Evolutionary conservation across 30 jellyfish, hydroid and myxozoan genomes (phyloP), one percentile per base, ranked within the genome.

Genomic region (Pelagia noctiluca): DNA sequence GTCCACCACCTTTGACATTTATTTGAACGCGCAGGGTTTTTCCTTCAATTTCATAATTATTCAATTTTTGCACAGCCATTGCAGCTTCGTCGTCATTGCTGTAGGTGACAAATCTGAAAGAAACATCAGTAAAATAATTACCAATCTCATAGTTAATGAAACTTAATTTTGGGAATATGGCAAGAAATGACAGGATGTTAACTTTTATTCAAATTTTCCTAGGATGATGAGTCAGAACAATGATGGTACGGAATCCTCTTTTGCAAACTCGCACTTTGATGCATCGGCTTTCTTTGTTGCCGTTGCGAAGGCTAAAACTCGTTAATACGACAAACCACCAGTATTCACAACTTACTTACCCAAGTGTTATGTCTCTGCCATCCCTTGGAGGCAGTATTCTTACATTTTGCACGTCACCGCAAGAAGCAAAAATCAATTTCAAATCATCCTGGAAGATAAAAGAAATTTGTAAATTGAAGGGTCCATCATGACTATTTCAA

Each of bases 321-420:
- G 18, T 13, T 19, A 0, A n/a, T 18, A 3, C 36, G 16, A 23
- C n/a, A 26, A 24, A 2, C 33, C 19, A 29, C 25, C 19, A 69
- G 24, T 30, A 3, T 50, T 16, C 26, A 30, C 47, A 34, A 42
- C 16, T 10, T 29, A 76, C 96, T 21, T 92, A 92, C 98, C 89
- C 97, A 35, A 86, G 64, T 24, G 89, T 90, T 2, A 82, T 81
- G 42, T 92, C 97, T 22, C 89, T 84, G 28, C 97, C 98, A 1
- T 92, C 98, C 28, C 97, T 75, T 28, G 91, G 82, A 0, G 97
- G 97, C 23, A 92, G 78, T 2, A 92, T 35, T 65, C 84, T 86
- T 25, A 87, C 96, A 74, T 38, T 32, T 78, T 66, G 50, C 19
- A 92, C 91, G 11, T 42, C 35, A 47, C 98, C 98, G 75, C 83